Base-by-base conservation (phyloP, 2,113 vertebrate species). In the Ophiodon elongatus region DNA sequence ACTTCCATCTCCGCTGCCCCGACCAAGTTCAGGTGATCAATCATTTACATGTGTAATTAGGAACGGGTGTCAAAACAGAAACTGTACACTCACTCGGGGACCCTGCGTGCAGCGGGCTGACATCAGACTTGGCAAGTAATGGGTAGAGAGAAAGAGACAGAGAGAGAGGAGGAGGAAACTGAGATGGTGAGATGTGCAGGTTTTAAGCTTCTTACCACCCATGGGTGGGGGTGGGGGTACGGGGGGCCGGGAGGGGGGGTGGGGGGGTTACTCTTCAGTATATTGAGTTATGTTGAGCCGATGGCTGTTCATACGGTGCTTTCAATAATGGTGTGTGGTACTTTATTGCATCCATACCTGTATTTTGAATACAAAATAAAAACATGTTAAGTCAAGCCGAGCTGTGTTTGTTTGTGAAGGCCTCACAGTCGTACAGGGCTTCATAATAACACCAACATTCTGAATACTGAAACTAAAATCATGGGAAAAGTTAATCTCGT, bases 31-130 rank as follows among this genome's bases (percentile, higher is more conserved):
- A 90, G 89, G 94, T 95, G 88, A 96, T 96, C 95, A 96, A 95
- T 96, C 95, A 96, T 95, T 95, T 95, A 95, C 92, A 94, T 93
- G 91, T 93, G 93, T 95, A 95, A 95, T 96, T 95, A 95, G 93
- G 93, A 91, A 70, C 86, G 76, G 83, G 95, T 95, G 96, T 96
- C 96, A 96, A 95, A 96, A 95, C 94, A 95, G 94, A 95, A 95
- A 96, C 93, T 87, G 92, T 94, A 94, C 91, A 91, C 92, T 91
- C 78, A 62, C 89, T 68, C 13, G 4, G 85, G 90, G 94, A 91
- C 91, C 86, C 82, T 57, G 78, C 82, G 91, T 79, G 84, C 79
- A 71, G 82, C 21, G 15, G 59, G 54, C 83, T 96, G 94, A 95
- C 93, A 91, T 95, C 94, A 96, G 93, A 93, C 92, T 94, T 94